These are phyloP conservation scores for Neogale vison DNA, from an alignment of 2,113 vertebrate species.

Conservation along the genomic window DNA sequence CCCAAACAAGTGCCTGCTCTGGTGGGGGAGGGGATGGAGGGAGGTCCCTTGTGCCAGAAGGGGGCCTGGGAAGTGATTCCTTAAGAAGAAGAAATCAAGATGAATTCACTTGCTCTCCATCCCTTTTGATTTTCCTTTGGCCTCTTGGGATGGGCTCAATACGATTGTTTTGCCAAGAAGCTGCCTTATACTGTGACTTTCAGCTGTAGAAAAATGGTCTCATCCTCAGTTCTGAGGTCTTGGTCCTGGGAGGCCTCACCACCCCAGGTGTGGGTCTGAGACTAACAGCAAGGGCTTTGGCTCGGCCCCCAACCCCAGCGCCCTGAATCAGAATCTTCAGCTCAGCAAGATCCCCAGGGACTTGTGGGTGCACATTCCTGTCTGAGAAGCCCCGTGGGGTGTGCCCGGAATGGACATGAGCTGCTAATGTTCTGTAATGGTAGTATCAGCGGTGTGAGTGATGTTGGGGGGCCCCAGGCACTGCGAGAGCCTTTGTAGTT, in stretches of 20 bases:
- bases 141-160: background rate
- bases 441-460: too few relatives aligned
- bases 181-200: background rate
- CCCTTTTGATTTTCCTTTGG: background rate
- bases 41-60: background rate
- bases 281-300: too few relatives aligned
- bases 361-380: background rate
- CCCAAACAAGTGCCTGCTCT: background rate
- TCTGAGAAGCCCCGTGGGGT: background rate
- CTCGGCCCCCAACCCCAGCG: accelerated
- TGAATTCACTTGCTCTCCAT: background rate
- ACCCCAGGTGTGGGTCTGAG: background rate
- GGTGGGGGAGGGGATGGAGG: too few relatives aligned
- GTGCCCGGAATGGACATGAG: background rate
- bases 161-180: background rate
- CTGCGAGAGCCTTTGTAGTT: too few relatives aligned
- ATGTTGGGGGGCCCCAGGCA: too few relatives aligned
- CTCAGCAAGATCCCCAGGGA: background rate
- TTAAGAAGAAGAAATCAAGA: background rate
- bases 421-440: too few relatives aligned
- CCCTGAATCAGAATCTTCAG: background rate
- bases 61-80: background rate
- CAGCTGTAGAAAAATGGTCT: too few relatives aligned
- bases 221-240: background rate
- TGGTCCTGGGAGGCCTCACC: accelerated